Base-by-base conservation (phyloP, 1,140 invertebrate genomes). In the Drosophila serrata region DNA sequence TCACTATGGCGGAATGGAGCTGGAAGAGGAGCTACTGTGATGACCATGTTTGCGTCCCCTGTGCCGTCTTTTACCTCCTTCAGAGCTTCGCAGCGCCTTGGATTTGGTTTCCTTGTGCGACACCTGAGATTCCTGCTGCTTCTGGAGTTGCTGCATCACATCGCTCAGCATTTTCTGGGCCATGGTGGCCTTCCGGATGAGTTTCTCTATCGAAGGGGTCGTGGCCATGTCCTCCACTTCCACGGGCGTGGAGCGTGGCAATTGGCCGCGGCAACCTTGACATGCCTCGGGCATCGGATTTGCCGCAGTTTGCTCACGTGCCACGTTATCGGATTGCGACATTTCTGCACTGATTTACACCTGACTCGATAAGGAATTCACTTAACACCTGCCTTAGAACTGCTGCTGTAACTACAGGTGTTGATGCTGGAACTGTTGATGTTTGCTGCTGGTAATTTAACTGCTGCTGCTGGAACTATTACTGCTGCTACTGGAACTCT, bases 191-290 rank as follows among this genome's bases (percentile, higher is more conserved):
- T 79, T 87, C 1, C 79, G 53, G 13, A 87, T 73, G 6, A 82
- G 60, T 11, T 68, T 73, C n/a, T 87, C 67, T 42, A 80, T 17
- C 1, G 57, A 42, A 15, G 61, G 39, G 9, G 51, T 42, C 11
- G 51, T 48, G 13, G 67, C 84, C 72, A 87, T 76, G 46, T 87
- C 82, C 72, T 87, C 82, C 27, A 87, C 37, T 61, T 87, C 82
- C 4, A 80, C 22, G 3, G 81, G 46, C 7, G 35, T 64, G 7
- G 70, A 31, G n/a, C 45, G 58, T 56, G 79, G 79, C 56, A 74
- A 42, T 31, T 77, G 68, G 17, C 82, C 82, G 35, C 62, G 67
- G 48, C 82, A 87, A 1, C 72, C 79, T 42, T 39, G 58, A n/a
- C 79, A 87, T 11, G 67, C 76, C 37, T 70, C 49, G 5, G 82